A percentile compares a stretch with the other conserved stretches of the same genome.
Conservation (phyloP, 2,797 vertebrate genomes). For the Mormyrus proboscirostris region DNA sequence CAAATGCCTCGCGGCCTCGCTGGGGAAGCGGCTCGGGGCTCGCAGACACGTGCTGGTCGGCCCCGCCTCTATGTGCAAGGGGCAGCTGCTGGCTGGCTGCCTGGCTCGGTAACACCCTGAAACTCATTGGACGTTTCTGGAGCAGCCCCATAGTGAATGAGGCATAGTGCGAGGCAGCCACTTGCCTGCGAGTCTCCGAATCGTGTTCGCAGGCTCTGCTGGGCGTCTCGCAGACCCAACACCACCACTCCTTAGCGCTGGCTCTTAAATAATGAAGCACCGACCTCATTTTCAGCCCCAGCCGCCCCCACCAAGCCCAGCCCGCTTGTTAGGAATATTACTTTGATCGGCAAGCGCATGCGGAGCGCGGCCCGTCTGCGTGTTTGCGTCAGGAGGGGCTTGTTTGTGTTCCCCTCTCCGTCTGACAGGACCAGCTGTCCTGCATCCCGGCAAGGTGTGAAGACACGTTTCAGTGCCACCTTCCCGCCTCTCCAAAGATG, state of each 20-base stretch:
- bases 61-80: background rate
- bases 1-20: constrained; percentile 52
- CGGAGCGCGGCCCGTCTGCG: background rate
- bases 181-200: background rate
- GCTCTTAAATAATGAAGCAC: background rate
- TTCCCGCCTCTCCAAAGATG: background rate
- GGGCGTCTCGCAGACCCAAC: background rate
- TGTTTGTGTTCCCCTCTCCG: background rate
- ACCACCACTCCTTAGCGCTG: background rate
- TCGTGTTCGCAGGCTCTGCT: constrained; percentile 6
- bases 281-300: background rate
- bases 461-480: background rate
- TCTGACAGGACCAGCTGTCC: background rate
- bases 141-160: constrained; percentile 47
- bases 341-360: background rate
- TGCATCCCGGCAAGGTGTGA: background rate
- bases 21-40: constrained; percentile 40
- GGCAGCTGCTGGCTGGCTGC: constrained; percentile 23
- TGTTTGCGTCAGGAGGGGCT: background rate
- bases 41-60: background rate
- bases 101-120: constrained; percentile 45
- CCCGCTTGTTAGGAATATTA: background rate
- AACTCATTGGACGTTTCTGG: constrained; percentile 59
- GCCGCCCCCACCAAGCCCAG: background rate
- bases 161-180: constrained; percentile 50